Evolutionary conservation across 2,888 invertebrate genomes (phyloP), one percentile per base, ranked within the genome.

Genomic region (Eupithecia pulchellata): DNA sequence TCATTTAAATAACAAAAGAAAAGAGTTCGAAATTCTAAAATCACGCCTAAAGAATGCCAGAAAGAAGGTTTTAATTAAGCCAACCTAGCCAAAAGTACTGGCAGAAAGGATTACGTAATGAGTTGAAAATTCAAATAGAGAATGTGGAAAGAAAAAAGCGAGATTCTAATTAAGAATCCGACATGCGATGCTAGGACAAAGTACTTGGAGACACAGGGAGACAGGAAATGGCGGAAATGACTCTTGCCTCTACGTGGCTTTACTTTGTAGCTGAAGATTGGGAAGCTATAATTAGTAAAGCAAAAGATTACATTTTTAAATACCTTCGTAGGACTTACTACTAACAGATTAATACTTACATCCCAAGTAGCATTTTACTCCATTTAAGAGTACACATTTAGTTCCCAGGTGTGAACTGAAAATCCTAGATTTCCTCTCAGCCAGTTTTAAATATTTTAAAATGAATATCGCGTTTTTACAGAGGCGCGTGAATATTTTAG

Each of bases 201-300:
- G 62, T 52, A 52, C 39, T 11, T 62, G 61, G 52, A 64, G 60
- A 29, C 68, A 65, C 68, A 25, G 69, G 68, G 65, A 72, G 68
- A 72, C 39, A 73, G 77, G 74, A 75, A 74, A 57, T 64, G 25
- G 34, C 75, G 83, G 83, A 78, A 81, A 81, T 78, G 77, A 68
- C 72, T 61, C 36, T 62, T 73, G 76, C 67, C 71, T 61, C 27
- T 58, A 42, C 42, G 62, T 34, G 69, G 42, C 66, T 69, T 64
- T 68, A 69, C 66, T 70, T 69, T 57, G 69, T 72, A 52, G 66
- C 68, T 60, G 36, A 29, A 61, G 57, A 68, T 66, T 63, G 5
- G 39, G n/a, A 52, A 32, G 27, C n/a, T 32, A 71, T n/a, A 64
- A 68, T 27, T 17, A 30, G 67, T 9, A 42, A 17, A 27, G 64